Conservation (phyloP, 2,113 vertebrate species). For the Pseudorhombus dupliciocellatus region DNA sequence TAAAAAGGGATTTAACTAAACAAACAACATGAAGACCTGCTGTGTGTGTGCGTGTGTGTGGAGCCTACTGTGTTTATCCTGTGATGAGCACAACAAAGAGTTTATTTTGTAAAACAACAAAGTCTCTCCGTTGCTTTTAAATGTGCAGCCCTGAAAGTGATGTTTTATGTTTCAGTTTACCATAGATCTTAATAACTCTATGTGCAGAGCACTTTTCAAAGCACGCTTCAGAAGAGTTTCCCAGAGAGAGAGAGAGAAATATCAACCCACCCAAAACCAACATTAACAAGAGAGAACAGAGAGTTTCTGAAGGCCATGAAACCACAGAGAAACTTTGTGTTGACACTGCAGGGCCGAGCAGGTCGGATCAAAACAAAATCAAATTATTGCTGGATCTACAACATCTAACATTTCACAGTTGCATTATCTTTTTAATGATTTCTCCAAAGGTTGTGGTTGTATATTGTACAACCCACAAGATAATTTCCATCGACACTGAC, state of each 20-base stretch:
- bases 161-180: slow-evolving; percentile 28
- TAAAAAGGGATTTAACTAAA: not conserved
- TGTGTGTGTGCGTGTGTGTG: not conserved
- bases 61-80: no score
- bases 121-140: slow-evolving; percentile 1
- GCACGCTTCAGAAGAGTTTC: slow-evolving; percentile 33
- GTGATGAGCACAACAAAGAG: not conserved
- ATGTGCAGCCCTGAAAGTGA: slow-evolving; percentile 1
- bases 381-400: not conserved
- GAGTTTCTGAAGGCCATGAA: not conserved
- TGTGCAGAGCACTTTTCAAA: slow-evolving; percentile 9
- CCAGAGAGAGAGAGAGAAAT: slow-evolving; percentile 4
- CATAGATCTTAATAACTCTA: slow-evolving; percentile 35
- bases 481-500: no score
- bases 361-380: not conserved
- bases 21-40: not conserved
- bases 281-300: not conserved
- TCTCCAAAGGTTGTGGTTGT: not conserved
- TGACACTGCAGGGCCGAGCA: not conserved
- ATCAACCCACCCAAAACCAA: not conserved
- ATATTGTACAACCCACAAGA: no score
- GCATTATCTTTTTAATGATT: not conserved
- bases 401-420: not conserved
- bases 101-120: slow-evolving; percentile 1
- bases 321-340: not conserved